Conservation (phyloP, 2,113 vertebrate species). For the Chaenocephalus aceratus region DNA sequence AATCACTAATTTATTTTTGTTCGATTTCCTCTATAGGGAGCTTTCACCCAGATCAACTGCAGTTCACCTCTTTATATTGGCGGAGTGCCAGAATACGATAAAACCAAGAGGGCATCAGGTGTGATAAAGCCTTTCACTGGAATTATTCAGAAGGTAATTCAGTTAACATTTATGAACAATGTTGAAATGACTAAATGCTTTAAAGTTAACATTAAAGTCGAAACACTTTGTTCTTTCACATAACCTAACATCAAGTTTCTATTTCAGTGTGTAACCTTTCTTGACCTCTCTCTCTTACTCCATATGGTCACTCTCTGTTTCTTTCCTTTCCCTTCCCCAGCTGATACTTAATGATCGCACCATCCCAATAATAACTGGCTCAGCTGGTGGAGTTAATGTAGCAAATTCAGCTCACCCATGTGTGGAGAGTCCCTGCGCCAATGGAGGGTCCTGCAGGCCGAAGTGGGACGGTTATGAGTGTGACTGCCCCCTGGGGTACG, state of each 20-base stretch:
- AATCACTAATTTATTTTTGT: neutral
- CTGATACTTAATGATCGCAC: slow-evolving; percentile 90
- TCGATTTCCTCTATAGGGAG: slow-evolving; percentile 84
- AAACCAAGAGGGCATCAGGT: slow-evolving; percentile 90
- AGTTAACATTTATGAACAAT: neutral
- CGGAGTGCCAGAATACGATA: slow-evolving; percentile 90
- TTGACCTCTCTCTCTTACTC: neutral
- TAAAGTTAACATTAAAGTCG: neutral
- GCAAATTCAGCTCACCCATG: slow-evolving; percentile 91
- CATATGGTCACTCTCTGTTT: neutral
- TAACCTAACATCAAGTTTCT: neutral
- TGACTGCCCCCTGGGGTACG: slow-evolving; percentile 93
- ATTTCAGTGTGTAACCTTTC: neutral
- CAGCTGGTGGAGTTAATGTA: slow-evolving; percentile 90
- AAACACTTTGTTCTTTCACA: neutral
- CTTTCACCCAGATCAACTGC: slow-evolving; percentile 98
- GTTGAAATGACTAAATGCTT: neutral
- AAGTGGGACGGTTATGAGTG: slow-evolving; percentile 92
- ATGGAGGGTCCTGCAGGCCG: slow-evolving; percentile 91
- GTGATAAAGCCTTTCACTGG: slow-evolving; percentile 89
- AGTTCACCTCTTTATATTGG: slow-evolving; percentile 93
- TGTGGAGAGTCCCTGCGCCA: slow-evolving; percentile 88
- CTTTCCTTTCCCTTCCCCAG: slow-evolving; percentile 67
- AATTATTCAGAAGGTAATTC: slow-evolving; percentile 92
- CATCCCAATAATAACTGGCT: slow-evolving; percentile 85